Evolutionary conservation across 2,113 vertebrate species (phyloP), one percentile per base, ranked within the genome.

Genomic region (Copsychus sechellarum): DNA sequence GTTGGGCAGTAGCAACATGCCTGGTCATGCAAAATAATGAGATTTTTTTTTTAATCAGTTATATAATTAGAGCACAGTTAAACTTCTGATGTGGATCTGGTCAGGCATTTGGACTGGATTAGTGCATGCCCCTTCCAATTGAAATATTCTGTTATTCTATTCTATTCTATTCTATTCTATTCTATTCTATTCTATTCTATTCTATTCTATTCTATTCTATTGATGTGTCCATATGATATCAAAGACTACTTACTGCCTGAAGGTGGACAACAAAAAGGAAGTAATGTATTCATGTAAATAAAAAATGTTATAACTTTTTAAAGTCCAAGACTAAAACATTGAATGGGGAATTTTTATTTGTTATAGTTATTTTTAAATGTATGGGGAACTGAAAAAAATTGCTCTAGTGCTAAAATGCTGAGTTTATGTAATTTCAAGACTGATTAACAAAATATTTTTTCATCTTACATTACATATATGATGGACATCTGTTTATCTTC

Each of bases 401-500:
- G 6, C 1, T 54, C 5, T 36, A 28, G 26, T 58, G 85, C 6
- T 71, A 48, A 51, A 43, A 34, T 36, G 1, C 6, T 42, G 17
- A n/a, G 5, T 33, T 74, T 26, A 45, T 65, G 29, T 28, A 16
- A n/a, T 24, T 72, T 22, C 11, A 82, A 45, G 25, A 70, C 16
- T 40, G 24, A 79, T 45, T 58, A 60, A 60, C 4, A 58, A 76
- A 61, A 26, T 6, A n/a, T 36, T 28, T 16, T 86, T 86, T 36
- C 4, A 45, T 7, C 14, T 58, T 23, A 24, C 3, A 33, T 58
- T 24, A 40, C 6, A 34, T 50, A 22, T 0, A 0, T 24, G 14
- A 77, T 19, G 23, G 28, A 23, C 54, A 50, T 6, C 8, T 45
- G 4, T 40, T 82, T 50, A 36, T 73, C 5, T 58, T 65, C 34